Percentiles rank a stretch among this genome's conserved stretches.
Conservation (phyloP, 2,797 vertebrate genomes). For the Lacerta bilineata region DNA sequence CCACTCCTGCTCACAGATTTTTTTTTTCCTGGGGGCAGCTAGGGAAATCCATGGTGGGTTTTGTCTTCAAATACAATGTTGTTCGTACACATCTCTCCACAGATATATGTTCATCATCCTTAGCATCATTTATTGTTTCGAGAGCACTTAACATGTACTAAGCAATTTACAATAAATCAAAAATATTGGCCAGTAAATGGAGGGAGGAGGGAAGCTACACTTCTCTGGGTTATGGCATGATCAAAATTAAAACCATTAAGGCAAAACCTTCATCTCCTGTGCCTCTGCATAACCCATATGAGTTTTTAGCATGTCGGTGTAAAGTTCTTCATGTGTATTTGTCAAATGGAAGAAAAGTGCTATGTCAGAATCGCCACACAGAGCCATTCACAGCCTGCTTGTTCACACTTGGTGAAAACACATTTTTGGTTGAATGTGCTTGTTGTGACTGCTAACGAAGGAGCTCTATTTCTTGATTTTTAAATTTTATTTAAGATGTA, state of each 20-base stretch:
- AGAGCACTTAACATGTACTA: constrained; percentile 14
- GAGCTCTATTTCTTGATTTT: not conserved
- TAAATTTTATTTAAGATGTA: not conserved
- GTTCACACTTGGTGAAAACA: constrained; percentile 17
- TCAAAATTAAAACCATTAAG: constrained; percentile 15
- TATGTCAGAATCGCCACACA: constrained; percentile 13
- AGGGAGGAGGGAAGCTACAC: not conserved
- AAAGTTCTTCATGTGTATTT: not conserved
- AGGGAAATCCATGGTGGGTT: not conserved
- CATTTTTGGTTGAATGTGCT: not conserved
- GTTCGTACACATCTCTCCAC: not conserved
- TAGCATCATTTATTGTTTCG: constrained; percentile 2
- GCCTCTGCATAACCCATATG: not conserved
- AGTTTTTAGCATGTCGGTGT: not conserved
- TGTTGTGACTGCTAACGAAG: not conserved
- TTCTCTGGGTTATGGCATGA: constrained; percentile 14
- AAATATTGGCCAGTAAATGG: not conserved
- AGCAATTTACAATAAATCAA: constrained; percentile 19
- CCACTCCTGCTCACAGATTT: not conserved
- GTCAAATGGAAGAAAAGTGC: not conserved
- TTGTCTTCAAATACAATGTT: constrained; percentile 6
- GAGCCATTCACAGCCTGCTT: not conserved
- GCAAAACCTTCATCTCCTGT: not conserved
- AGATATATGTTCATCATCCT: not conserved
- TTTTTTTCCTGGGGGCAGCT: not conserved